Evolutionary conservation across 2,888 invertebrate genomes (phyloP).

Genomic region (Venustoraphidia nigricollis): DNA sequence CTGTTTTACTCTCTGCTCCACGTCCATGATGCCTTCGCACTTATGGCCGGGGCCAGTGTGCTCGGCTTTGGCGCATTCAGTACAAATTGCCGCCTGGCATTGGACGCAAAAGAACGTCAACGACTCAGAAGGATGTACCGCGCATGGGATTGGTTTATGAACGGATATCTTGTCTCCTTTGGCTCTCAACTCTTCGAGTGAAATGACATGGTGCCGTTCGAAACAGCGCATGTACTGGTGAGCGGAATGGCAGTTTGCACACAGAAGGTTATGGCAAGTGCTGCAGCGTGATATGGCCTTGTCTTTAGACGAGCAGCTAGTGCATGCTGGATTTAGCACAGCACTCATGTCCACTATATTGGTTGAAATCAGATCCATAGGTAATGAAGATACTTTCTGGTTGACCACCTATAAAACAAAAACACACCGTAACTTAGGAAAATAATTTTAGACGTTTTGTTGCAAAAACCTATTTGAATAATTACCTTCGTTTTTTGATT

Average conservation of each 20-base stretch:
- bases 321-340: slow-evolving; percentile 53
- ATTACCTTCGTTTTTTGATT: slow-evolving; percentile 68
- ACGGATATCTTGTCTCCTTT: slow-evolving; percentile 63
- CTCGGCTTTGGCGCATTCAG: slow-evolving; percentile 68
- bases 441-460: not conserved
- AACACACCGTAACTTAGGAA: not conserved
- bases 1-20: slow-evolving; percentile 61
- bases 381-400: slow-evolving; percentile 64
- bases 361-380: slow-evolving; percentile 74
- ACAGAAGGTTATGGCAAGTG: slow-evolving; percentile 88
- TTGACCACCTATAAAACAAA: slow-evolving; percentile 40
- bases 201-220: slow-evolving; percentile 83
- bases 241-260: slow-evolving; percentile 86
- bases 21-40: slow-evolving; percentile 66
- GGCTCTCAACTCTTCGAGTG: slow-evolving; percentile 73
- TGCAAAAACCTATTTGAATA: slow-evolving; percentile 3
- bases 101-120: slow-evolving; percentile 78
- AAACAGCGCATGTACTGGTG: slow-evolving; percentile 96
- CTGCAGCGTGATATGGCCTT: slow-evolving; percentile 86
- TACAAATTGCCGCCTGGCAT: slow-evolving; percentile 76
- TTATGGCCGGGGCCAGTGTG: slow-evolving; percentile 71
- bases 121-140: slow-evolving; percentile 64
- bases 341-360: slow-evolving; percentile 72
- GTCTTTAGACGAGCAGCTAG: slow-evolving; percentile 91
- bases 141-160: slow-evolving; percentile 80